Evolutionary conservation across 2,888 invertebrate species (phyloP), one percentile per base, ranked within the genome.

Genomic region (Microchrysa polita): DNA sequence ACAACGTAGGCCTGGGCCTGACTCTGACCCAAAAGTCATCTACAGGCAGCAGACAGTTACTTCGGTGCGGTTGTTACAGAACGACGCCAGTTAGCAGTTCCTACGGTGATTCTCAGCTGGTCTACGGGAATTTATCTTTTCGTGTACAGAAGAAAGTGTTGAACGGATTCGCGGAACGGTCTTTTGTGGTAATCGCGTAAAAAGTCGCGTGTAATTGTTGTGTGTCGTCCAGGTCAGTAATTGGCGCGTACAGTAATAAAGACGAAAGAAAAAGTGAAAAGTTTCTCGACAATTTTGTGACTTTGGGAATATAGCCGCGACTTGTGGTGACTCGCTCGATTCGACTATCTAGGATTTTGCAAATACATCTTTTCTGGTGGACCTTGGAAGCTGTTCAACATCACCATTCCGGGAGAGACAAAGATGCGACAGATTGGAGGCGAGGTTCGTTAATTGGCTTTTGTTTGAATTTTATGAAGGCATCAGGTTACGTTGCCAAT

Each of bases 31-130:
- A 48, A n/a, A 48, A 27, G 22, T 22, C 44, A 34, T 9, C n/a
- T n/a, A n/a, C n/a, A n/a, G n/a, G n/a, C n/a, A n/a, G n/a, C 14
- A 61, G 65, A 65, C 65, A 65, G 65, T 65, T 65, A 65, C 65
- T 44, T 22, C 48, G 44, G 65, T 65, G 65, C 65, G 18, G 65
- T 65, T 22, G 65, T 65, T 34, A 65, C 65, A 44, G 44, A 44
- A 65, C 61, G 61, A 42, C 48, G 48, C 7, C 18, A 34, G 7
- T 34, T 22, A 44, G 16, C 42, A 27, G 10, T 55, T 55, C 5
- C 53, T 53, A 12, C 5, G 55, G 55, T 20, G 55, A 20, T 16
- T 55, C 5, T 55, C 48, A n/a, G 5, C 5, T 48, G 48, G 48
- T n/a, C 14, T 12, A 48, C 48, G 12, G 48, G 14, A 48, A 48